A percentile compares a stretch with the other conserved stretches of the same genome.
Evolutionary conservation across 2,113 vertebrate genomes (phyloP).

Genomic region (Ciconia maguari): DNA sequence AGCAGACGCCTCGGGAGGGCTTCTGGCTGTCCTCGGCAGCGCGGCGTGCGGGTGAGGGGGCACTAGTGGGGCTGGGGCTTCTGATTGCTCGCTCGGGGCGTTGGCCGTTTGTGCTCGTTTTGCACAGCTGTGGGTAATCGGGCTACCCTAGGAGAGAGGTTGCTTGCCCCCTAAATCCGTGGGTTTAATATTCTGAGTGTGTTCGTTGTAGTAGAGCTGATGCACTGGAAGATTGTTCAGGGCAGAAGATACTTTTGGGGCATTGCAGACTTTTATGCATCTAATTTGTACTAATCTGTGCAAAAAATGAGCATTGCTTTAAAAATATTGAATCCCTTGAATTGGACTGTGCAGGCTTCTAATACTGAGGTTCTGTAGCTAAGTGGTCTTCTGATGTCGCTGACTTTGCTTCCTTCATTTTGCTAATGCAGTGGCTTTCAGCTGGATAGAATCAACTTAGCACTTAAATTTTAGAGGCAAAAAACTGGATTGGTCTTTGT

Average conservation of each 20-base stretch:
- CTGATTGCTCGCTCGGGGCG: fast-evolving
- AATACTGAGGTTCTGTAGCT: no score
- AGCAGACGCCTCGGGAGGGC: fast-evolving
- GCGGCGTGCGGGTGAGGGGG: fast-evolving
- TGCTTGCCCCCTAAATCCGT: not conserved
- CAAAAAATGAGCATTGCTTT: not conserved
- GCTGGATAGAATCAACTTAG: not conserved
- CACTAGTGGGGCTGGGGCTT: fast-evolving
- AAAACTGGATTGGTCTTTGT: not conserved
- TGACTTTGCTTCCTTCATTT: not conserved
- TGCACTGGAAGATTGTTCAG: fast-evolving
- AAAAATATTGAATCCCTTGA: not conserved
- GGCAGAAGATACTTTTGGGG: not conserved
- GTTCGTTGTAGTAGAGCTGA: no score
- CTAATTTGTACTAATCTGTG: not conserved
- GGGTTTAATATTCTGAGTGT: not conserved
- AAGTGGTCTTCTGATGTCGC: not conserved
- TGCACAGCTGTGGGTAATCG: not conserved
- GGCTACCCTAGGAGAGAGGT: not conserved
- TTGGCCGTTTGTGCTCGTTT: fast-evolving
- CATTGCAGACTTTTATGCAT: not conserved
- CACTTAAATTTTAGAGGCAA: not conserved
- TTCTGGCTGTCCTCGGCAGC: fast-evolving
- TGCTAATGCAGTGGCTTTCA: not conserved
- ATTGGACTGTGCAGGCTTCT: not conserved